Conservation (phyloP, 2,113 vertebrate species). For the Engystomops pustulosus region DNA sequence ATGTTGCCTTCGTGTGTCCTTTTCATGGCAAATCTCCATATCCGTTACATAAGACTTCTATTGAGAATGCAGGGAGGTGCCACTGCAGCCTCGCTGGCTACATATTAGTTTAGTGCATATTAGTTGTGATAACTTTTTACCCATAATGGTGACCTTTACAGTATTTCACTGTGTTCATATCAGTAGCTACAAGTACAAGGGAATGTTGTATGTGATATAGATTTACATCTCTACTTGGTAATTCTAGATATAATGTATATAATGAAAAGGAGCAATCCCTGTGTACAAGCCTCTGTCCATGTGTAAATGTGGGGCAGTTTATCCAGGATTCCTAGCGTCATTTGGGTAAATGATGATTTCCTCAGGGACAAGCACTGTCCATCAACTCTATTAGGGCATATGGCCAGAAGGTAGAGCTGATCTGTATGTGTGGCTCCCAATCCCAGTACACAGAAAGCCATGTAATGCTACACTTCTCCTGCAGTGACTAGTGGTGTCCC, state of each 20-base stretch:
- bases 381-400: too few relatives aligned
- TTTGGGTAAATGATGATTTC: not conserved
- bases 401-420: too few relatives aligned
- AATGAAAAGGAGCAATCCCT: not conserved
- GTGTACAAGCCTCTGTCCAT: not conserved
- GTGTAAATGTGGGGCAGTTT: not conserved
- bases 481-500: too few relatives aligned
- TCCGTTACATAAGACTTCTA: conserved; percentile 49
- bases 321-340: not conserved
- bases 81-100: not conserved
- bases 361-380: too few relatives aligned
- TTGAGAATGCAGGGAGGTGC: conserved; percentile 35
- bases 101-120: not conserved
- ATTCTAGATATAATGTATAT: not conserved
- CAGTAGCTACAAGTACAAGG: not conserved
- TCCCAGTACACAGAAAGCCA: too few relatives aligned
- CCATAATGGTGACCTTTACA: not conserved
- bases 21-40: conserved; percentile 57
- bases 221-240: not conserved
- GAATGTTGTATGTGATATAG: not conserved
- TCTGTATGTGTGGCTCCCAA: too few relatives aligned
- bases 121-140: not conserved
- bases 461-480: too few relatives aligned
- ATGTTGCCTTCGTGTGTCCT: conserved; percentile 44
- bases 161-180: not conserved